phyloP scores from a whole-genome alignment of 2,797 vertebrate genomes.

The Sebastes kiyomatsui region DNA sequence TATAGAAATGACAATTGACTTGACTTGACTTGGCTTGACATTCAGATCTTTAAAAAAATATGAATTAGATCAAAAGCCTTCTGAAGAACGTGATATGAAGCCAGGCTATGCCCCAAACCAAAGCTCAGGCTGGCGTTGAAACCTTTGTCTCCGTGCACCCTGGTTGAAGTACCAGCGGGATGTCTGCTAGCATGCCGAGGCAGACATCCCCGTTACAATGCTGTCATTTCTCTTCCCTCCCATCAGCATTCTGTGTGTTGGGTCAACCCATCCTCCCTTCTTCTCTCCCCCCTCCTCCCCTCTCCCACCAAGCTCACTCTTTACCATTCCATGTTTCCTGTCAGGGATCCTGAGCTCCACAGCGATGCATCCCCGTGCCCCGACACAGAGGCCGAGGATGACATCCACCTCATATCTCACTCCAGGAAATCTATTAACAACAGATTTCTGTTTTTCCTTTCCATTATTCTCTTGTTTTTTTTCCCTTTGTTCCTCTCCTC shows the following conservation, averaged over 20 bases:
- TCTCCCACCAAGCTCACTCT: constrained; percentile 55
- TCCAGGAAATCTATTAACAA: constrained; percentile 89
- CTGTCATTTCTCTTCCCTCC: constrained; percentile 73
- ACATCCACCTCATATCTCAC: constrained; percentile 76
- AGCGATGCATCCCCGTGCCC: constrained; percentile 69
- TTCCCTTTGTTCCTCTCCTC: constrained; percentile 60
- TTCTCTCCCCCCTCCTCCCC: constrained; percentile 18
- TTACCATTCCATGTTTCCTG: constrained; percentile 75
- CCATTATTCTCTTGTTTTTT: constrained; percentile 61
- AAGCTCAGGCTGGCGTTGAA: constrained; percentile 70
- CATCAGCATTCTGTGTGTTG: constrained; percentile 74
- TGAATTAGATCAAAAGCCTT: constrained; percentile 25
- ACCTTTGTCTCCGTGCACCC: constrained; percentile 82
- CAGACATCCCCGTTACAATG: constrained; percentile 79
- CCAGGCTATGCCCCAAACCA: constrained; percentile 11
- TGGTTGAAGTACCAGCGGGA: constrained; percentile 76
- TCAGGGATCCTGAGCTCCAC: constrained; percentile 73
- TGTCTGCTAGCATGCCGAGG: constrained; percentile 82
- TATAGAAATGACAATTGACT: background rate
- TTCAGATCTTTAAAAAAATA: constrained; percentile 28
- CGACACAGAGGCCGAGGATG: constrained; percentile 72
- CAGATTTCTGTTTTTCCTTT: constrained; percentile 87
- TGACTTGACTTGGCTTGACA: background rate
- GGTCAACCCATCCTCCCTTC: constrained; percentile 40
- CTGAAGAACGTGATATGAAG: background rate